Conservation (phyloP, 1,140 invertebrate genomes). For the Cydia amplana region DNA sequence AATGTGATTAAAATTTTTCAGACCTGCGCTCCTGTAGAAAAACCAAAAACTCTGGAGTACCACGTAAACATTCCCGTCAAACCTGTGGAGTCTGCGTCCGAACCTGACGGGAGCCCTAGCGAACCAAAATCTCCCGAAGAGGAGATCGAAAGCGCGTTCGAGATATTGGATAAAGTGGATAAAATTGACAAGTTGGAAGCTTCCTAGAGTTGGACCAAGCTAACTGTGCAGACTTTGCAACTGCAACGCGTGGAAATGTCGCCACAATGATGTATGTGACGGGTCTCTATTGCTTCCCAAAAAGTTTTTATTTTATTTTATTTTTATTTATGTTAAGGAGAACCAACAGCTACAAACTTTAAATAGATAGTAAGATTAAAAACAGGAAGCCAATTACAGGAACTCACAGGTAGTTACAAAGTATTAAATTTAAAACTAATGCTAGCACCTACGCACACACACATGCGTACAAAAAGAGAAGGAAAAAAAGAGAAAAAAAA, state of each 20-base stretch:
- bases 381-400: too few relatives aligned
- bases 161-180: conserved; percentile 63
- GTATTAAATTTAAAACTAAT: too few relatives aligned
- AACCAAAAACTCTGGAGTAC: conserved; percentile 54
- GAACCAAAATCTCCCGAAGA: conserved; percentile 47
- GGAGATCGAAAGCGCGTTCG: conserved; percentile 73
- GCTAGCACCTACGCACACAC: too few relatives aligned
- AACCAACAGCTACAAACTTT: too few relatives aligned
- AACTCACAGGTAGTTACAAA: too few relatives aligned
- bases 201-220: neutral
- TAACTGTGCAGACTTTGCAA: neutral
- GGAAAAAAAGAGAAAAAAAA: too few relatives aligned
- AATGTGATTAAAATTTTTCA: conserved; percentile 28
- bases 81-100: conserved; percentile 27
- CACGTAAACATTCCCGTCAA: conserved; percentile 51
- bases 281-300: too few relatives aligned
- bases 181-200: conserved; percentile 4
- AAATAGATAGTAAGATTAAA: too few relatives aligned
- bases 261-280: too few relatives aligned
- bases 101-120: neutral
- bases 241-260: neutral
- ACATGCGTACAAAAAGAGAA: too few relatives aligned
- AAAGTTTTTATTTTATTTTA: too few relatives aligned
- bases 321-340: too few relatives aligned
- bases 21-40: conserved; percentile 53